Evolutionary conservation across 2,113 vertebrate genomes (phyloP).

Genomic region (Sprattus sprattus): DNA sequence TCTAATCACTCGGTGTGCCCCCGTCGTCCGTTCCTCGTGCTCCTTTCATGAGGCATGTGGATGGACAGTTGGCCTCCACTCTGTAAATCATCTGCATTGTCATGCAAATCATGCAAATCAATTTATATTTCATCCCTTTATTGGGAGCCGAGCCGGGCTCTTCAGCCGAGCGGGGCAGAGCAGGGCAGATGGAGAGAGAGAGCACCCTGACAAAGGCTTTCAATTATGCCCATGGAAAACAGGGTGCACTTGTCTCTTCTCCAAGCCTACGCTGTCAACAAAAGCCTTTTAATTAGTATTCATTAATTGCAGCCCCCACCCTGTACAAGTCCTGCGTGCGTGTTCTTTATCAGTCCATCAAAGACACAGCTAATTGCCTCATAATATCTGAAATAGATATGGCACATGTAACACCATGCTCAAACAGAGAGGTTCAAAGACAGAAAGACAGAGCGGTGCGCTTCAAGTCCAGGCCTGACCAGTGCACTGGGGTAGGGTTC

Average conservation of each 20-base stretch:
- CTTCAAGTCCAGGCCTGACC: constrained; percentile 29
- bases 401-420: constrained; percentile 42
- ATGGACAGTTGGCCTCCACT: constrained; percentile 9
- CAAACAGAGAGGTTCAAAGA: constrained; percentile 48
- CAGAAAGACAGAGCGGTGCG: constrained; percentile 25
- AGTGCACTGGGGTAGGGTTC: neutral
- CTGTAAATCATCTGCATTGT: constrained; percentile 39
- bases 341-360: constrained; percentile 61
- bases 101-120: constrained; percentile 52
- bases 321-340: constrained; percentile 59
- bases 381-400: constrained; percentile 55
- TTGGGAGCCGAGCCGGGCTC: constrained; percentile 40
- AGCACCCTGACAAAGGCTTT: constrained; percentile 50
- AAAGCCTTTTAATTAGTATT: constrained; percentile 75
- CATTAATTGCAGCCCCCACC: constrained; percentile 66
- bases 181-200: no score
- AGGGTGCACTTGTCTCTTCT: constrained; percentile 49
- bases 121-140: constrained; percentile 42
- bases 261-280: constrained; percentile 64
- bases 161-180: constrained; percentile 7
- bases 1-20: neutral
- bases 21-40: neutral
- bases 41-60: constrained; percentile 1
- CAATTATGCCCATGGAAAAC: constrained; percentile 50
- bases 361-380: constrained; percentile 72